A percentile compares a stretch with the other conserved stretches of the same genome.
Evolutionary conservation across 2,888 invertebrate genomes (phyloP).

Genomic region (Chrysomela aeneicollis): DNA sequence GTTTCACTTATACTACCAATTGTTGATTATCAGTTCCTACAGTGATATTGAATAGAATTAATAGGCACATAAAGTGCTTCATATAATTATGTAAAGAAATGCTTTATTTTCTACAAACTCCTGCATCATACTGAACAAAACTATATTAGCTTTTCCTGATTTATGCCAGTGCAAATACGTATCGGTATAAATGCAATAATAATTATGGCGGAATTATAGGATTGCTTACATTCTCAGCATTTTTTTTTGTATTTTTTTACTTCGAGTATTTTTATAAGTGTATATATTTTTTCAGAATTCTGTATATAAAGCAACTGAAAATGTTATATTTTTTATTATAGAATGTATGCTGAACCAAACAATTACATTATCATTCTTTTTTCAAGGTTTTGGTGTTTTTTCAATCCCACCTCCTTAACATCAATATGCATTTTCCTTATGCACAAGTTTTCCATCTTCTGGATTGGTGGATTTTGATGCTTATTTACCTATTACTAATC

Average conservation of each 20-base stretch:
- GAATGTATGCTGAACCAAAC: slow-evolving; percentile 39
- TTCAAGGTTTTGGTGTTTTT: slow-evolving; percentile 14
- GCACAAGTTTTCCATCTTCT: not conserved
- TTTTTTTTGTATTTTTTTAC: slow-evolving; percentile 19
- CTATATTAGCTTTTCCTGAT: not conserved
- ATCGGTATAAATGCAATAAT: not conserved
- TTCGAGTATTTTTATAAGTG: slow-evolving; percentile 22
- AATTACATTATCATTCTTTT: slow-evolving; percentile 10
- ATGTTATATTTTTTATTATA: slow-evolving; percentile 43
- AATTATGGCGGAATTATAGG: not conserved
- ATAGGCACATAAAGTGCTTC: not conserved
- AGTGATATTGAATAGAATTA: not conserved
- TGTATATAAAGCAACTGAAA: slow-evolving; percentile 25
- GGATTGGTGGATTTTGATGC: not conserved
- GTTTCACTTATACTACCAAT: not conserved
- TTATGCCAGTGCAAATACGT: too few relatives aligned
- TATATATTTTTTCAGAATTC: slow-evolving; percentile 17
- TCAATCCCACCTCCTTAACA: slow-evolving; percentile 5
- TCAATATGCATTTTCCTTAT: not conserved
- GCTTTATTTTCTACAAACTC: not conserved
- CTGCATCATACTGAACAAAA: not conserved
- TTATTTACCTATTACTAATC: slow-evolving; percentile 3
- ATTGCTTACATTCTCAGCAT: slow-evolving; percentile 18
- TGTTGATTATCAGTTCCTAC: not conserved
- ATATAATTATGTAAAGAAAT: not conserved